Percentiles rank a stretch among this genome's conserved stretches.
These are phyloP conservation scores for Zaprionus bogoriensis DNA, from an alignment of 2,888 invertebrate genomes.

Conservation along the genomic window DNA sequence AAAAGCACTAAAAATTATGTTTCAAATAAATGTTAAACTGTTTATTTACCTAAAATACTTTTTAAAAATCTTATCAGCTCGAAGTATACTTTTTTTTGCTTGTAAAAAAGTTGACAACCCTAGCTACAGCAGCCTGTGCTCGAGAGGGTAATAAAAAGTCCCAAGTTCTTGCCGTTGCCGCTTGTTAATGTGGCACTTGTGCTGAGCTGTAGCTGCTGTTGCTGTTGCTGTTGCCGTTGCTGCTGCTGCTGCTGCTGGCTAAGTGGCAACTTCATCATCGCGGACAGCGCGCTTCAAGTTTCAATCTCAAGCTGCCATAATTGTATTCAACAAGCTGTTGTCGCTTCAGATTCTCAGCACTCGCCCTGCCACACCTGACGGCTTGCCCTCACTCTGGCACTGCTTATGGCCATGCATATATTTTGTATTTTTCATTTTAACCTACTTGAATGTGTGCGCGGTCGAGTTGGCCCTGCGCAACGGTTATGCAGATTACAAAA, in stretches of 20 bases:
- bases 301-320: constrained; percentile 69
- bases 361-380: neutral
- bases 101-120: too few species aligned
- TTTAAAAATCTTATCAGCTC: too few species aligned
- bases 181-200: constrained; percentile 72
- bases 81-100: too few species aligned
- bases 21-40: too few species aligned
- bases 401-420: constrained; percentile 32
- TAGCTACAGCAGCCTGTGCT: constrained; percentile 39
- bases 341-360: constrained; percentile 53
- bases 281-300: constrained; percentile 55
- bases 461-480: constrained; percentile 13
- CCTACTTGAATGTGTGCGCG: constrained; percentile 31
- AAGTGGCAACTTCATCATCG: constrained; percentile 74
- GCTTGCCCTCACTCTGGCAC: neutral
- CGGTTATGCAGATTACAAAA: constrained; percentile 68
- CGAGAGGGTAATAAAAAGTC: constrained; percentile 66
- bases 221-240: constrained; percentile 22
- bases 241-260: constrained; percentile 38
- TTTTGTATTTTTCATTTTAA: constrained; percentile 64
- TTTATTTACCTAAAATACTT: too few species aligned
- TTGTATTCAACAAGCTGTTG: constrained; percentile 76
- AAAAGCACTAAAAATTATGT: too few species aligned
- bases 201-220: constrained; percentile 35
- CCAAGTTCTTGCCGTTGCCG: constrained; percentile 60